phyloP scores from a whole-genome alignment of 2,113 vertebrate species.

The Xenus cinereus region DNA sequence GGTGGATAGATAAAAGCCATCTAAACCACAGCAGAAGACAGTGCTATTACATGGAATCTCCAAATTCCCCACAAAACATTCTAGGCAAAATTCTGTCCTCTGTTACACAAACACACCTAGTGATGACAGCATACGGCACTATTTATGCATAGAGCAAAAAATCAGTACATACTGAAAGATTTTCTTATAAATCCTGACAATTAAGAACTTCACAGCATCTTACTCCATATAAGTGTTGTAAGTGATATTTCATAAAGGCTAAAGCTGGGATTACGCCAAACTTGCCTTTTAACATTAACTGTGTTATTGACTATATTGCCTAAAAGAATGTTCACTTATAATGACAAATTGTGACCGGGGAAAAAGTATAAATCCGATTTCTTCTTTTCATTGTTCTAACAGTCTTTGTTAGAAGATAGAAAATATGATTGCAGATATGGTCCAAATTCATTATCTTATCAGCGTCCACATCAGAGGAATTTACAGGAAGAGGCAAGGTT shows the following conservation, averaged over 20 bases:
- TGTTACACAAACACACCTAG: not conserved
- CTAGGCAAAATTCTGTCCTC: not conserved
- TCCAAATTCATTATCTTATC: not conserved
- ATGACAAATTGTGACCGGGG: not conserved
- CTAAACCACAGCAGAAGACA: not conserved
- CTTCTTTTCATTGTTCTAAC: not conserved
- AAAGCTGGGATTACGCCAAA: not conserved
- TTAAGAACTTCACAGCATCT: not conserved
- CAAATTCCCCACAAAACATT: not conserved
- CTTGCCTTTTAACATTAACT: not conserved
- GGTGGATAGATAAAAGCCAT: slow-evolving; percentile 32
- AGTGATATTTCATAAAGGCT: not conserved
- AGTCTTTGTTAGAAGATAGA: not conserved
- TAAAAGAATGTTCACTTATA: not conserved
- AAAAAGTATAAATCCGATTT: not conserved
- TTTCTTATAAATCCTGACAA: not conserved
- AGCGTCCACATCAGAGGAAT: not conserved
- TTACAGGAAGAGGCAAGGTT: not conserved
- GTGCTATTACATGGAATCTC: not conserved
- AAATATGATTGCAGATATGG: not conserved
- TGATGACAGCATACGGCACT: not conserved
- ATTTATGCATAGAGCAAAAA: rapidly evolving
- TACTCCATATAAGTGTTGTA: not conserved
- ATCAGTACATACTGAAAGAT: not conserved
- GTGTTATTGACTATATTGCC: not conserved